Conservation (phyloP, 2,113 vertebrate genomes). For the Cyprinodon brontotheroides region DNA sequence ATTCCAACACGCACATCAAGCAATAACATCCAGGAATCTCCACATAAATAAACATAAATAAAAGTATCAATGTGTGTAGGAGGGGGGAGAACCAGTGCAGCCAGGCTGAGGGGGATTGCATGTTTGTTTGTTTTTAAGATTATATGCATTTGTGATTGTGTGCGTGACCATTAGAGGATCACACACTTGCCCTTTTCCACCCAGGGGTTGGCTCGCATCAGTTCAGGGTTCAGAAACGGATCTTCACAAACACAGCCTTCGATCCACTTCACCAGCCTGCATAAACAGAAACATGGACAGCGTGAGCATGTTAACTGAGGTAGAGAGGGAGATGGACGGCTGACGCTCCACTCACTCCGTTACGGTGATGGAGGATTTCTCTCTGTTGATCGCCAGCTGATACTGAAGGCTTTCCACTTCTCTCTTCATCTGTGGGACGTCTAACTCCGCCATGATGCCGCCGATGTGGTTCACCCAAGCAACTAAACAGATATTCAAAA, state of each 20-base stretch:
- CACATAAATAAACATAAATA: slow-evolving; percentile 63
- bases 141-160: slow-evolving; percentile 48
- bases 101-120: slow-evolving; percentile 36
- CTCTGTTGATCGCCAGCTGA: slow-evolving; percentile 93
- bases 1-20: slow-evolving; percentile 49
- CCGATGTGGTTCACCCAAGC: slow-evolving; percentile 17
- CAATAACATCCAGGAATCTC: slow-evolving; percentile 56
- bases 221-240: slow-evolving; percentile 92
- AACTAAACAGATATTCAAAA: slow-evolving; percentile 4
- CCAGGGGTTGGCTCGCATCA: slow-evolving; percentile 96
- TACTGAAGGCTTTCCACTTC: slow-evolving; percentile 96
- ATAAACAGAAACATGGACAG: slow-evolving; percentile 1
- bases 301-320: not conserved
- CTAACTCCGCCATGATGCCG: slow-evolving; percentile 90
- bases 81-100: slow-evolving; percentile 39
- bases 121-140: slow-evolving; percentile 37
- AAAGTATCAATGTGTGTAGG: slow-evolving; percentile 36
- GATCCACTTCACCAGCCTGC: slow-evolving; percentile 93
- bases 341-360: slow-evolving; percentile 91
- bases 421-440: slow-evolving; percentile 92
- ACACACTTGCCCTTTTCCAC: slow-evolving; percentile 94
- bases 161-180: slow-evolving; percentile 82
- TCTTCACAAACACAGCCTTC: slow-evolving; percentile 91
- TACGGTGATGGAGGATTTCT: slow-evolving; percentile 93
- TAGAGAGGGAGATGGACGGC: not conserved